Evolutionary conservation across 2,797 vertebrate species (phyloP).

Genomic region (Mallotus villosus): DNA sequence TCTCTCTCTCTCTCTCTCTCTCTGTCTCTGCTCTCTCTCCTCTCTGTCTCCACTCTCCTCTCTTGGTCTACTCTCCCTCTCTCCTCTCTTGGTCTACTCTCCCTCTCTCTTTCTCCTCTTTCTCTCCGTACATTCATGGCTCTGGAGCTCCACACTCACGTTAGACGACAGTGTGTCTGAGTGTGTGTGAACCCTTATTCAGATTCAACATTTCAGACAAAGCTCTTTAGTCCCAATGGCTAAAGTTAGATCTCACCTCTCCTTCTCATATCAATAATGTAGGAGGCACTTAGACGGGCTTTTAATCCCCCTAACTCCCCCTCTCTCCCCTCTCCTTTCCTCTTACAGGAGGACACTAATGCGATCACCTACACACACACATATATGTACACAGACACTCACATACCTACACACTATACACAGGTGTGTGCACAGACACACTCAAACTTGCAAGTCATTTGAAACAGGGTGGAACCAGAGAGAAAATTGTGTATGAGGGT

Average conservation of each 20-base stretch:
- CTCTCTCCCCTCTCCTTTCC: background rate
- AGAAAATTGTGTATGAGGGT: background rate
- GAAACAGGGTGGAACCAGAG: too few species aligned
- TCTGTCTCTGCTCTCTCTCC: too few species aligned
- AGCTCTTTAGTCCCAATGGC: background rate
- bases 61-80: too few species aligned
- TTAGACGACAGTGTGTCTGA: too few species aligned
- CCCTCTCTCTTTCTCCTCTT: too few species aligned
- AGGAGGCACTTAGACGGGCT: conserved; percentile 1
- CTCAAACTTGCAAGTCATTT: too few species aligned
- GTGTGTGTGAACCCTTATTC: background rate
- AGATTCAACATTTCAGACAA: background rate
- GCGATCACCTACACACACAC: background rate
- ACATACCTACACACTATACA: background rate
- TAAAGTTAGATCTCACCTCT: conserved; percentile 19
- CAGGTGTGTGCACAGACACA: background rate
- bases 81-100: too few species aligned
- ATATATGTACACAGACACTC: background rate
- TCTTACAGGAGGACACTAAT: background rate
- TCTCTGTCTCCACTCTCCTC: too few species aligned
- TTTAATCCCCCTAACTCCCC: background rate
- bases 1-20: too few species aligned
- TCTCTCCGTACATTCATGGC: too few species aligned
- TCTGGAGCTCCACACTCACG: too few species aligned
- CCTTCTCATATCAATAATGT: background rate